Evolutionary conservation across 2,797 vertebrate species (phyloP), one percentile per base, ranked within the genome.

Genomic region (Sardinella longiceps): DNA sequence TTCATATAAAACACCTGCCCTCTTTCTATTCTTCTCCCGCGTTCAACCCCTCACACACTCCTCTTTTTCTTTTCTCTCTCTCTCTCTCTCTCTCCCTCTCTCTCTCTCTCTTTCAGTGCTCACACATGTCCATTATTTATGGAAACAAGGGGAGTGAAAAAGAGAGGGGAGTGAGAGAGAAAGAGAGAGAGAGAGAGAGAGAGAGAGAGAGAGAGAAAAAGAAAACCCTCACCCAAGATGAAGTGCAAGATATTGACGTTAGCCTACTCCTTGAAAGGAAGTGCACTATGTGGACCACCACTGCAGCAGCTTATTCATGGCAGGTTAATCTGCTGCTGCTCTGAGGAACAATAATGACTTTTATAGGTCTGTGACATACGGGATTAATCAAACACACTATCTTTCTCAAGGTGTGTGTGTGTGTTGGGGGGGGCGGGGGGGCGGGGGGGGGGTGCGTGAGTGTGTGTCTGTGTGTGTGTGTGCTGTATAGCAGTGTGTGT

Each of bases 1-100:
- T 92, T 95, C 93, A 94, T 92, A 95, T 89, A 92, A 96, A 95
- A 95, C 93, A 92, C 95, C 93, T 93, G 91, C 93, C 89, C 89
- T 95, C 95, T 84, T 89, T 9, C 56, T 10, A 6, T 25, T 60
- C 23, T 10, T 25, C n/a, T 9, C 25, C 56, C 91, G 87, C 88
- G 92, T 91, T 89, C 92, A 94, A 95, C 94, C 94, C 95, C 94
- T 95, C 94, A 91, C 90, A 87, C 87, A 20, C 46, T 30, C 15
- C 80, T 30, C 46, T 30, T 1, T 50, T 18, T 18, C 0, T 39
- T 30, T n/a, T 51, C n/a, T 30, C 25, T 45, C 43, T 11, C 88
- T 91, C 92, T 95, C 93, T 28, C 43, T 50, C 18, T 28, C n/a
- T 43, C 39, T 7, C n/a, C n/a, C n/a, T 51, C n/a, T 30, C 25